A percentile compares a stretch with the other conserved stretches of the same genome.
These are phyloP conservation scores for Syngnathus floridae DNA, from an alignment of 2,113 vertebrate genomes.

Conservation along the genomic window DNA sequence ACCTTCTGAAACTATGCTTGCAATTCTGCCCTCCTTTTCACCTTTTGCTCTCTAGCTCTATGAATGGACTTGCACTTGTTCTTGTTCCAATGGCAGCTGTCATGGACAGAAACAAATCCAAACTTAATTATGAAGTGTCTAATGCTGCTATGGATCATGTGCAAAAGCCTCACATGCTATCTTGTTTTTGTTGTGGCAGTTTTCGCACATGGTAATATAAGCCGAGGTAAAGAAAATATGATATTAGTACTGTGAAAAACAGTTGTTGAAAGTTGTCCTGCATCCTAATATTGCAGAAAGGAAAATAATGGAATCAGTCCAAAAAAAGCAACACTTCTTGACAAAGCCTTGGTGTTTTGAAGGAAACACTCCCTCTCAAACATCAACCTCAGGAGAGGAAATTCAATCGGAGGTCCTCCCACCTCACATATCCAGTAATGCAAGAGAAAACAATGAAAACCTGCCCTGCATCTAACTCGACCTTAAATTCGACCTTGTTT, in stretches of 20 bases:
- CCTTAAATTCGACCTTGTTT: neutral
- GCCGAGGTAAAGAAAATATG: neutral
- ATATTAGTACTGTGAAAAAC: neutral
- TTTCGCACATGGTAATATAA: neutral
- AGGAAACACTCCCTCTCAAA: slow-evolving; percentile 7
- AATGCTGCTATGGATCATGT: slow-evolving; percentile 6
- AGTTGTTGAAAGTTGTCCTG: neutral
- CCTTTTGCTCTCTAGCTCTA: slow-evolving; percentile 2
- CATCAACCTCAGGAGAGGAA: slow-evolving; percentile 7
- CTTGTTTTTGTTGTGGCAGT: neutral
- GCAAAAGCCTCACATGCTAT: neutral
- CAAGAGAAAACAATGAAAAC: slow-evolving; percentile 17
- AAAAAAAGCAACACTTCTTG: neutral
- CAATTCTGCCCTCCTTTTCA: slow-evolving; percentile 10
- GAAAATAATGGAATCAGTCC: neutral
- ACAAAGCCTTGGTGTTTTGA: neutral
- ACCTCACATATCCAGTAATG: slow-evolving; percentile 3
- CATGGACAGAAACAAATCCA: slow-evolving; percentile 11
- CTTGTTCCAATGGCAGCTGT: slow-evolving; percentile 29
- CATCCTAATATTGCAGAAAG: neutral
- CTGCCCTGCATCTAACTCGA: neutral
- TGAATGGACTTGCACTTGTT: slow-evolving; percentile 24
- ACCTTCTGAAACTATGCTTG: slow-evolving; percentile 23
- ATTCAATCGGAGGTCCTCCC: slow-evolving; percentile 21
- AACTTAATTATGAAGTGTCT: slow-evolving; percentile 6